These are phyloP conservation scores for Nasonia oneida DNA, from an alignment of 2,888 invertebrate species.

Conservation along the genomic window DNA sequence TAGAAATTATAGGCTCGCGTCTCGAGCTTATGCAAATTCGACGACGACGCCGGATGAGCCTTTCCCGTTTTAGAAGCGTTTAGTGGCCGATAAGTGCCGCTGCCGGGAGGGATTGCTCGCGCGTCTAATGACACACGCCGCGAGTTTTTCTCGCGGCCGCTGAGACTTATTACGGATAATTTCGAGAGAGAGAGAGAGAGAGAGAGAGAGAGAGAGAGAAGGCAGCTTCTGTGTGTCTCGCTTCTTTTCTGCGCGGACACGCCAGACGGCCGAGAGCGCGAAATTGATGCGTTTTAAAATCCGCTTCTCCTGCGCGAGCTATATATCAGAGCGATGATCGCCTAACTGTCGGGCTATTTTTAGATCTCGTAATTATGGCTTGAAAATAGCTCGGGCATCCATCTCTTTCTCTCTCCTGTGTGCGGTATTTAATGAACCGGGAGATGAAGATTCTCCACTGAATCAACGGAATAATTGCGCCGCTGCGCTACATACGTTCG, in stretches of 20 bases:
- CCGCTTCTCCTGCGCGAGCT: not conserved
- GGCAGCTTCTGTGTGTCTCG: not conserved
- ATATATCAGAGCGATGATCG: slow-evolving; percentile 35
- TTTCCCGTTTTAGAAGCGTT: slow-evolving; percentile 57
- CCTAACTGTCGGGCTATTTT: slow-evolving; percentile 47
- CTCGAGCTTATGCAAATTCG: slow-evolving; percentile 46
- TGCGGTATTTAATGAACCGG: slow-evolving; percentile 8
- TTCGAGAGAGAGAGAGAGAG: not conserved
- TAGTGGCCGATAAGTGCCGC: slow-evolving; percentile 51
- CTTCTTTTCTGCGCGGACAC: not conserved
- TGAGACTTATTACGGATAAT: slow-evolving; percentile 48
- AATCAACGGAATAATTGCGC: not conserved
- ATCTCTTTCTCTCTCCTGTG: too few relatives aligned
- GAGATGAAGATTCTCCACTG: slow-evolving; percentile 8
- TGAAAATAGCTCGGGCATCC: slow-evolving; percentile 19
- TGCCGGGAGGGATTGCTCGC: slow-evolving; percentile 18
- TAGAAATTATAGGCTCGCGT: slow-evolving; percentile 46
- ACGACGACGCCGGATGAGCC: slow-evolving; percentile 4
- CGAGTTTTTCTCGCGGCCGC: not conserved
- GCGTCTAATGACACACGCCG: slow-evolving; percentile 43
- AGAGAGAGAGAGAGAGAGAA: not conserved
- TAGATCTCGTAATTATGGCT: slow-evolving; percentile 26
- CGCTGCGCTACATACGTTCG: not conserved
- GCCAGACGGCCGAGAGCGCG: too few relatives aligned
- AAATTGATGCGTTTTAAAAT: slow-evolving; percentile 33